Base-by-base conservation (phyloP, 2,113 vertebrate genomes). In the Heptranchias perlo region DNA sequence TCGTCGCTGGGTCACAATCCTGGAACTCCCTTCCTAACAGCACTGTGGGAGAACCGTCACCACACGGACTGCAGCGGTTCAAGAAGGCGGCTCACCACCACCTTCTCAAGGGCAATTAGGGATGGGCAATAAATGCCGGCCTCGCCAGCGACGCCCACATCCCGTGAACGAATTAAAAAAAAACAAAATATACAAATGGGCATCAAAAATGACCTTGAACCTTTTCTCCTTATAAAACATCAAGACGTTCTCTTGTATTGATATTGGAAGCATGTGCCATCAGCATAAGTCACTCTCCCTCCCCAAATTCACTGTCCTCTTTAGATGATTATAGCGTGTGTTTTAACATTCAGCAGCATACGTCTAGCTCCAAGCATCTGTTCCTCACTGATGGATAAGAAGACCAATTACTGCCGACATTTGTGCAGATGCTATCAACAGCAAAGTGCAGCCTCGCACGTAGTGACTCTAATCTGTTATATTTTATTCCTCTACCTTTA, bases 281-380 rank as follows among this genome's bases (percentile, higher is more conserved):
- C 1, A 49, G 25, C 4, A 31, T 69, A 44, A 69, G 94, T 52
- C 44, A 95, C 21, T 67, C 25, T 47, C 28, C 10, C 44, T 35
- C 65, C 47, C 47, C 44, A 69, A 69, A 47, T 52, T 31, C 7
- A 69, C 31, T 31, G 2, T 31, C 64, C 47, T 69, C 10, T 23
- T 94, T 94, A 47, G 47, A 52, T 69, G 23, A 49, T 95, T 52
- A 95, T 39, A 94, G 23, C 7, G 10, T 95, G 64, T 73, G 44
- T 14, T 95, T 95, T 69, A 67, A 67, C 94, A 95, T 47, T 94
- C 47, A 95, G 94, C 65, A 69, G 94, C 44, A 73, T 28, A 69
- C 35, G 52, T 73, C 44, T 73, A 95, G 65, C 94, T 18, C 8
- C 2, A 35, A 73, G 65, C 62, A 69, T 69, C 94, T 95, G 94